phyloP scores from a whole-genome alignment of 2,888 invertebrate species.

The Ophraella communa region DNA sequence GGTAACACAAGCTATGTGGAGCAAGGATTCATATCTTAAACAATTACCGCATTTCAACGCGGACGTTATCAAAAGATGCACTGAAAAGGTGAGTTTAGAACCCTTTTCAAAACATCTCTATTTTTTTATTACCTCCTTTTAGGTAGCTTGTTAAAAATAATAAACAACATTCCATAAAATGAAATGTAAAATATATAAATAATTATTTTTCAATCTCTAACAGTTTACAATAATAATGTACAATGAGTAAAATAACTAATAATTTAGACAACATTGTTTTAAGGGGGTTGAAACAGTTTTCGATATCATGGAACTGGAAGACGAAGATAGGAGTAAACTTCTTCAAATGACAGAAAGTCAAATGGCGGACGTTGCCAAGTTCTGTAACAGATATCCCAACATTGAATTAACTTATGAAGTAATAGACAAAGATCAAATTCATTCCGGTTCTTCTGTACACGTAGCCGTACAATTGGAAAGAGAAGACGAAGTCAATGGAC shows the following conservation, averaged over 20 bases:
- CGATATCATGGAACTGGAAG: constrained; percentile 95
- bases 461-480: constrained; percentile 91
- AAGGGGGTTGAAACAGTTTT: constrained; percentile 88
- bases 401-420: constrained; percentile 96
- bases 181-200: too few relatives aligned
- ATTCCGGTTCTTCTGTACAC: constrained; percentile 85
- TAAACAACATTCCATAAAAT: too few relatives aligned
- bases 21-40: constrained; percentile 95
- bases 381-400: constrained; percentile 99
- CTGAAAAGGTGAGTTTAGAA: constrained; percentile 73
- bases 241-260: too few relatives aligned
- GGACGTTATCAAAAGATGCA: constrained; percentile 89
- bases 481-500: constrained; percentile 96
- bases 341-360: constrained; percentile 82
- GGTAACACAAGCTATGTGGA: constrained; percentile 99
- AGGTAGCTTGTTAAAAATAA: too few relatives aligned
- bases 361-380: constrained; percentile 97
- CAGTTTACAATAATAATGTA: too few relatives aligned
- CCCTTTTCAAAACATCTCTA: too few relatives aligned
- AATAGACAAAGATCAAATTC: constrained; percentile 76
- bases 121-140: too few relatives aligned
- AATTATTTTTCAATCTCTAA: too few relatives aligned
- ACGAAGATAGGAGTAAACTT: constrained; percentile 81
- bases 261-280: too few relatives aligned
- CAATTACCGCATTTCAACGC: constrained; percentile 94